Conservation (phyloP, 30 jellyfish, hydroid and myxozoan species). For the Hydractinia symbiolongicarpus region DNA sequence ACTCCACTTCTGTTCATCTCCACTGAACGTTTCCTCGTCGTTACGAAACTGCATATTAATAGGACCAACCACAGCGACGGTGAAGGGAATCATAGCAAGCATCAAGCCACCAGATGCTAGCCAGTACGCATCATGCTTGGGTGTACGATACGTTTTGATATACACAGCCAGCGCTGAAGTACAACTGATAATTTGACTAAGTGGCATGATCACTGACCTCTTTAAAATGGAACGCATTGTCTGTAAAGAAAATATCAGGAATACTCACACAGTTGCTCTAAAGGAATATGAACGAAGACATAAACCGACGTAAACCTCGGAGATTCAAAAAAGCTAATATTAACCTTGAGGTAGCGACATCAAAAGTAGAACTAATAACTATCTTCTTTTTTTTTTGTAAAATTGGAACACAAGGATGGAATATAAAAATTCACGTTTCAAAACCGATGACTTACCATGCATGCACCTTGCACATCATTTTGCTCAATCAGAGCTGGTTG, state of each 20-base stretch:
- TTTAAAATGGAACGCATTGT: constrained; percentile 8
- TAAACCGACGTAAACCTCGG: too few species aligned
- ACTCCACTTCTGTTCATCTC: constrained; percentile 25
- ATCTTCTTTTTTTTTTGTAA: too few species aligned
- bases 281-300: too few species aligned
- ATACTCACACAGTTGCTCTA: neutral
- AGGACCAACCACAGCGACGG: constrained; percentile 17
- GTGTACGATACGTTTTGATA: constrained; percentile 8
- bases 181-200: neutral
- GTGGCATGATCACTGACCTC: constrained; percentile 22
- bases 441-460: neutral
- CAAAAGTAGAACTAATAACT: too few species aligned
- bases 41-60: constrained; percentile 21
- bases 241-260: neutral
- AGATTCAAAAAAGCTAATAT: too few species aligned
- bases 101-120: constrained; percentile 1
- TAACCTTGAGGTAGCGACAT: too few species aligned
- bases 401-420: too few species aligned
- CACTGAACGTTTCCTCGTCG: constrained; percentile 8
- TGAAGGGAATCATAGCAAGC: constrained; percentile 22
- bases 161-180: constrained; percentile 16
- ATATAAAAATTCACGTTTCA: too few species aligned
- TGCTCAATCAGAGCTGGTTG: constrained; percentile 22
- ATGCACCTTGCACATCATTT: constrained; percentile 15
- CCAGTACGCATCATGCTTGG: constrained; percentile 24